These are phyloP conservation scores for Heliornis fulica DNA, from an alignment of 2,113 vertebrate genomes.

Conservation along the genomic window DNA sequence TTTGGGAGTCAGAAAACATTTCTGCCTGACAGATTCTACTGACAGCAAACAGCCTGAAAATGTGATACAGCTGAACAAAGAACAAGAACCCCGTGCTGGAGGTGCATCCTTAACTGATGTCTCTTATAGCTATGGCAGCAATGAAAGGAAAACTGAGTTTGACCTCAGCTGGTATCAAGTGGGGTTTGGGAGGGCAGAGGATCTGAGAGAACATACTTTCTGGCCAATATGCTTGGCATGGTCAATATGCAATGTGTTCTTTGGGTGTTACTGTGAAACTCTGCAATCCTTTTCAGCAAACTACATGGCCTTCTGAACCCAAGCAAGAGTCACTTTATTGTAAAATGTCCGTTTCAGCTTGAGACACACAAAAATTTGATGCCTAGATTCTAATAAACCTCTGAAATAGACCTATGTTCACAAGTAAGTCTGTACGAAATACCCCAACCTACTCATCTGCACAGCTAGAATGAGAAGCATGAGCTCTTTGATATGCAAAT, in stretches of 20 bases:
- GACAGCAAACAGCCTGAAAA: background rate
- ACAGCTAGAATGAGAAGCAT: background rate
- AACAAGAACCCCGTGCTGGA: fast-evolving
- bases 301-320: background rate
- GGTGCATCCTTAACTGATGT: background rate
- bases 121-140: background rate
- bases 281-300: background rate
- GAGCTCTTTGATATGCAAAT: background rate
- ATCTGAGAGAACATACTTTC: background rate
- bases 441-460: background rate
- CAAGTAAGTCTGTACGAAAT: background rate
- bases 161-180: background rate
- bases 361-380: background rate
- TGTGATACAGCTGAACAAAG: background rate
- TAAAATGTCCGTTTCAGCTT: background rate
- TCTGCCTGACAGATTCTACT: background rate
- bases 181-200: fast-evolving
- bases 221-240: background rate
- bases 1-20: background rate
- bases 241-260: background rate
- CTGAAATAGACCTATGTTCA: background rate
- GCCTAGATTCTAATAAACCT: background rate
- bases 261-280: background rate
- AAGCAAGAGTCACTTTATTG: background rate
- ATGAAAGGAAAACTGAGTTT: background rate